Evolutionary conservation across 2,888 invertebrate species (phyloP).

Genomic region (Yponomeuta plumbellus): DNA sequence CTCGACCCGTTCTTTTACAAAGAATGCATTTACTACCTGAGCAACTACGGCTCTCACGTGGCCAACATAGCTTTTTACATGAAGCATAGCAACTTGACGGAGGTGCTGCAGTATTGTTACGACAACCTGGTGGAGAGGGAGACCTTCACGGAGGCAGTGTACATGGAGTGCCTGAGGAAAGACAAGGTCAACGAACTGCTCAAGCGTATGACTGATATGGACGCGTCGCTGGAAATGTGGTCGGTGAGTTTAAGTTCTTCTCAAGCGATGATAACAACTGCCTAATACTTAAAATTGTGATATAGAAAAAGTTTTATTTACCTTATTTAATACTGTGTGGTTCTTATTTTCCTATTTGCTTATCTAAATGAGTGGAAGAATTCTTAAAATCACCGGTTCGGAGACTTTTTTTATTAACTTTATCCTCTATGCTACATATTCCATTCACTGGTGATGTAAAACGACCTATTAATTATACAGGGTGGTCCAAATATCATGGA

Average conservation of each 20-base stretch:
- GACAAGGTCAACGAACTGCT: slow-evolving; percentile 79
- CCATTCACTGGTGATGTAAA: no score
- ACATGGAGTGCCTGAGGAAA: slow-evolving; percentile 80
- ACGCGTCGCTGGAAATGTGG: slow-evolving; percentile 81
- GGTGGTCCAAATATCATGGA: no score
- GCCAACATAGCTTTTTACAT: slow-evolving; percentile 86
- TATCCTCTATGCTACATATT: no score
- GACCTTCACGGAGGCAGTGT: slow-evolving; percentile 83
- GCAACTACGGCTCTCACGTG: slow-evolving; percentile 85
- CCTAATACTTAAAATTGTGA: no score
- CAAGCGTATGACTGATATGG: slow-evolving; percentile 79
- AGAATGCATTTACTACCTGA: slow-evolving; percentile 89
- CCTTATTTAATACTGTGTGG: no score
- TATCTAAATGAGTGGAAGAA: no score
- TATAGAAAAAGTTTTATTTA: no score
- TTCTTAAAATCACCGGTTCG: no score
- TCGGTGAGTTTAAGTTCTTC: slow-evolving; percentile 61
- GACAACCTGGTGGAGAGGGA: slow-evolving; percentile 82
- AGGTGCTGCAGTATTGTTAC: slow-evolving; percentile 82
- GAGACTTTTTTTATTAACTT: no score
- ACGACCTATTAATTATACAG: no score
- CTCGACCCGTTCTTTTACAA: slow-evolving; percentile 79
- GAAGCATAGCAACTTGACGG: slow-evolving; percentile 81
- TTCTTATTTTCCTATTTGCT: no score
- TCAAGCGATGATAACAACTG: no score